phyloP scores from a whole-genome alignment of 2,797 vertebrate species.

The Premnoplex brunnescens region DNA sequence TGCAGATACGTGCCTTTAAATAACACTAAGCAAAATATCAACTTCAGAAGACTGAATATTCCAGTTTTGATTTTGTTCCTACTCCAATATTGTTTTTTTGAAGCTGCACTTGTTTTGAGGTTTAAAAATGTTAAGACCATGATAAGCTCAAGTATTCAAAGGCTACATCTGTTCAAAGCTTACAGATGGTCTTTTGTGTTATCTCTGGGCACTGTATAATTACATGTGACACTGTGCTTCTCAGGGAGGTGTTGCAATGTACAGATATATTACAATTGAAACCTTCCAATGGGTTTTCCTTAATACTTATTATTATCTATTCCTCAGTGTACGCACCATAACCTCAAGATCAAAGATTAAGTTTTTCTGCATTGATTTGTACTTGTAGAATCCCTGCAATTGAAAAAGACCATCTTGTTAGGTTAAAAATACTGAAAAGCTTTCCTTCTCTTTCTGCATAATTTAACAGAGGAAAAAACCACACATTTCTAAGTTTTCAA shows the following conservation, averaged over 20 bases:
- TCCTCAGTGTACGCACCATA: neutral
- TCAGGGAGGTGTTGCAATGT: conserved; percentile 47
- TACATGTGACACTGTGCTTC: conserved; percentile 54
- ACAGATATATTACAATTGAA: conserved; percentile 62
- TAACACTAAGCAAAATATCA: neutral
- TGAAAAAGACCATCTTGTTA: neutral
- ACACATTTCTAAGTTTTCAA: neutral
- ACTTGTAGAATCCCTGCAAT: neutral
- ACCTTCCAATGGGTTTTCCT: conserved; percentile 30
- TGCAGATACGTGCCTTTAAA: neutral
- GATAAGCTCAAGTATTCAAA: conserved; percentile 66
- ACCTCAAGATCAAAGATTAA: conserved; percentile 33
- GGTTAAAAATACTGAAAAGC: neutral
- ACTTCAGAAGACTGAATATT: neutral
- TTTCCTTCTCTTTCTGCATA: neutral
- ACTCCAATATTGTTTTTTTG: neutral
- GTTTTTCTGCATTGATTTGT: conserved; percentile 1
- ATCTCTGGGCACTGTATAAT: conserved; percentile 62
- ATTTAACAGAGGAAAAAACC: neutral
- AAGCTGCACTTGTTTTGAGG: conserved; percentile 22
- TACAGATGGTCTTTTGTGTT: conserved; percentile 76
- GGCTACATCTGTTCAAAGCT: conserved; percentile 66
- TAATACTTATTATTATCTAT: conserved; percentile 49
- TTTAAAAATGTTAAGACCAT: conserved; percentile 51
- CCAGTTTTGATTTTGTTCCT: neutral